Conservation (phyloP, 2,888 invertebrate species). For the Mesorhabditis spiculigera region DNA sequence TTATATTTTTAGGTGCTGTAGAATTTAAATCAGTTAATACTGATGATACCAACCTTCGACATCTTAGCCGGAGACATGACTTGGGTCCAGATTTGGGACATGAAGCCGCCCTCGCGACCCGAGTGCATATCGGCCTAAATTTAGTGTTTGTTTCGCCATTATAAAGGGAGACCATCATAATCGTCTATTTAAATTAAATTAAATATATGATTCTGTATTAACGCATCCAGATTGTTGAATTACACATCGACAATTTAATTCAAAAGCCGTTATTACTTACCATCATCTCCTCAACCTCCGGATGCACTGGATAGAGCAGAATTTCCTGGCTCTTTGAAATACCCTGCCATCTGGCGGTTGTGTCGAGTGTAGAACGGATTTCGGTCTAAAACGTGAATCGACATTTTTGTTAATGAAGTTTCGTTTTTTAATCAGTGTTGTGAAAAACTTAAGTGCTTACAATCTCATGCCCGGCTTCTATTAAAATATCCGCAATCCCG, state of each 20-base stretch:
- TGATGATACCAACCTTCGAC: not conserved
- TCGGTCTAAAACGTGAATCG: not conserved
- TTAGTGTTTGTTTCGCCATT: not conserved
- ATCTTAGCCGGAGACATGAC: not conserved
- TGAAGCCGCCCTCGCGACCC: not conserved
- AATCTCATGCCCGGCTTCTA: conserved; percentile 26
- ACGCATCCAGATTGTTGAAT: too few relatives aligned
- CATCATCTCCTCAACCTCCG: not conserved
- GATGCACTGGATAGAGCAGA: not conserved
- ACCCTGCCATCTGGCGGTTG: not conserved
- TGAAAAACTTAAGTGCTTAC: conserved; percentile 11
- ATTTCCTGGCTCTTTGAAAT: not conserved
- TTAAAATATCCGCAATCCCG: conserved; percentile 22
- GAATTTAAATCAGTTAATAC: too few relatives aligned
- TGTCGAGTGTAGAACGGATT: not conserved
- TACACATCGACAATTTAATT: too few relatives aligned
- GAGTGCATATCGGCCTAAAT: too few relatives aligned
- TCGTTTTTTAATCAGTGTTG: not conserved
- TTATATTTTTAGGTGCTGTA: too few relatives aligned
- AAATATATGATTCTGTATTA: too few relatives aligned
- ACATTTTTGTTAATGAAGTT: not conserved
- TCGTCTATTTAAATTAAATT: too few relatives aligned
- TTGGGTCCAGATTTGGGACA: not conserved
- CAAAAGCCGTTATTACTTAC: not conserved
- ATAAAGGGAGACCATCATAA: not conserved